These are phyloP conservation scores for Limanda limanda DNA, from an alignment of 2,113 vertebrate species.

Conservation along the genomic window DNA sequence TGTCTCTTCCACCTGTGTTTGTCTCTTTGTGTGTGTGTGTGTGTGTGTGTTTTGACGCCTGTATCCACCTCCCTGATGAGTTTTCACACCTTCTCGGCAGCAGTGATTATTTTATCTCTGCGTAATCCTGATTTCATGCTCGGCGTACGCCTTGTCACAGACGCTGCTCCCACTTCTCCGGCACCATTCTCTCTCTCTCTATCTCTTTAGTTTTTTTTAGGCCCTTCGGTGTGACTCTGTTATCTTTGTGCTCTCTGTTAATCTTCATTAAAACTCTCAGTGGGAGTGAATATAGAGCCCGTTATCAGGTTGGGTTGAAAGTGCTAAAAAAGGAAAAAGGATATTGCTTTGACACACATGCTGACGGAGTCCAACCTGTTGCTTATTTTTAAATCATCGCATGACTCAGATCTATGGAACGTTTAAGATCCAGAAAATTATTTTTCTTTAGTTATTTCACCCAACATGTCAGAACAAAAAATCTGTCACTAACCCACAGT, in stretches of 20 bases:
- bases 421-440: not conserved
- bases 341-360: slow-evolving; percentile 7
- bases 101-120: slow-evolving; percentile 46
- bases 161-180: slow-evolving; percentile 33
- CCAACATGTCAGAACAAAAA: no score
- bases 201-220: not conserved
- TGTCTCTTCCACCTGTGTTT: no score
- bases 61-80: slow-evolving; percentile 24
- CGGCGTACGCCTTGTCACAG: slow-evolving; percentile 32
- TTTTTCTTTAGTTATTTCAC: not conserved
- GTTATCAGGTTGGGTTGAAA: slow-evolving; percentile 25
- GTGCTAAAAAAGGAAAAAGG: not conserved
- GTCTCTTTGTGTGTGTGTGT: not conserved
- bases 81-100: slow-evolving; percentile 45
- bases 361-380: not conserved
- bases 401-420: not conserved
- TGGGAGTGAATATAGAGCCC: slow-evolving; percentile 11
- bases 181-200: not conserved
- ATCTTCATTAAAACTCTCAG: slow-evolving; percentile 48
- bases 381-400: not conserved
- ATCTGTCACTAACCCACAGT: no score
- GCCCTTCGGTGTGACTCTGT: slow-evolving; percentile 1
- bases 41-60: not conserved
- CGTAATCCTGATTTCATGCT: slow-evolving; percentile 54
- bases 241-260: slow-evolving; percentile 23